These are phyloP conservation scores for Erebia epiphron DNA, from an alignment of 2,888 invertebrate genomes.

Conservation along the genomic window DNA sequence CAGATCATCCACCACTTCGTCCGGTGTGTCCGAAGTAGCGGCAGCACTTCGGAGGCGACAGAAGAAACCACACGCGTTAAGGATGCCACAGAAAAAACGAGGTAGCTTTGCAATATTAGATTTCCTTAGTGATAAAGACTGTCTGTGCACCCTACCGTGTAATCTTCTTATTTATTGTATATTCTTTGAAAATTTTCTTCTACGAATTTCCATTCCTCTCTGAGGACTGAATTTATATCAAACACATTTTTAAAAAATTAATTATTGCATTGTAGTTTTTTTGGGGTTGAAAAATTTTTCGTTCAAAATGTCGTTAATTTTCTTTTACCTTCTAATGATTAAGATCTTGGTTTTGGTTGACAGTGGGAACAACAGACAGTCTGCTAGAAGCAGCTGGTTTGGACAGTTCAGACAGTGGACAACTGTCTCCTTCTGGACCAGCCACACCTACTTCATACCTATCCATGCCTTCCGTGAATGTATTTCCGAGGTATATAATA, in stretches of 20 bases:
- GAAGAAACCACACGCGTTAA: slow-evolving; percentile 71
- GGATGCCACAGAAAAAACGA: slow-evolving; percentile 75
- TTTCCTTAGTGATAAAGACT: too few relatives aligned
- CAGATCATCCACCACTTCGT: slow-evolving; percentile 72
- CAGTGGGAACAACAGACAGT: slow-evolving; percentile 77
- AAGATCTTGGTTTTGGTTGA: slow-evolving; percentile 11
- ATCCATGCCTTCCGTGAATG: slow-evolving; percentile 93
- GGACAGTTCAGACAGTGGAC: slow-evolving; percentile 74
- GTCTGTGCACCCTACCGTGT: too few relatives aligned
- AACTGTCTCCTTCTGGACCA: slow-evolving; percentile 69
- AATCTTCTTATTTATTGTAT: too few relatives aligned
- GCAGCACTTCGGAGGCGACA: slow-evolving; percentile 69
- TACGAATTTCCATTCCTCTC: too few relatives aligned
- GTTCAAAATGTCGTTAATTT: too few relatives aligned
- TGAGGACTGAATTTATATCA: too few relatives aligned
- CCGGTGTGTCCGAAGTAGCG: slow-evolving; percentile 73
- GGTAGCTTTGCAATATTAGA: slow-evolving; percentile 47
- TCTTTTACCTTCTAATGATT: not conserved
- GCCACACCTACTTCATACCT: slow-evolving; percentile 89
- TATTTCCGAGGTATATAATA: slow-evolving; percentile 87
- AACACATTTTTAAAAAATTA: too few relatives aligned
- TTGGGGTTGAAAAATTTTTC: too few relatives aligned
- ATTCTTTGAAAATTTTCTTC: too few relatives aligned
- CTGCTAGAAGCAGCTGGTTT: slow-evolving; percentile 72
- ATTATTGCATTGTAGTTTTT: too few relatives aligned